Evolutionary conservation across 2,113 vertebrate species (phyloP).

Genomic region (Toxotes chatareus): DNA sequence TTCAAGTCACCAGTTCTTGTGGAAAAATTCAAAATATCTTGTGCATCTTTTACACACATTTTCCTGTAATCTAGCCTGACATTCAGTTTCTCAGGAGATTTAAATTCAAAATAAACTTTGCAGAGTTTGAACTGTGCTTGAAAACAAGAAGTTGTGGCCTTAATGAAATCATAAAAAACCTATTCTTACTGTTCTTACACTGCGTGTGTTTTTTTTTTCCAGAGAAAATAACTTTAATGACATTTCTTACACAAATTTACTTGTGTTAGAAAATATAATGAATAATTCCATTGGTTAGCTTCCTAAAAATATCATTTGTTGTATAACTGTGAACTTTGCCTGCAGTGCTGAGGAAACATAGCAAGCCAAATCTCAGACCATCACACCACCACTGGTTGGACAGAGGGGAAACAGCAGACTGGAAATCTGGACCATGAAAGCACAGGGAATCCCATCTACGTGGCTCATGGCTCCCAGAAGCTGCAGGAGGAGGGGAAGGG

Average conservation of each 20-base stretch:
- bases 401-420: conserved; percentile 40
- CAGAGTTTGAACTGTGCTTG: conserved; percentile 5
- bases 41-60: conserved; percentile 6
- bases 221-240: not conserved
- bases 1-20: not conserved
- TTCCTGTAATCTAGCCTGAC: not conserved
- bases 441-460: conserved; percentile 79
- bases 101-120: conserved; percentile 27
- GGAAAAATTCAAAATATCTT: not conserved
- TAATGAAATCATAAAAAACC: not conserved
- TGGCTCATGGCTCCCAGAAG: conserved; percentile 66
- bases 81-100: not conserved
- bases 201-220: not conserved
- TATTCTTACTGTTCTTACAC: not conserved
- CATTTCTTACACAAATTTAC: not conserved
- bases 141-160: conserved; percentile 9
- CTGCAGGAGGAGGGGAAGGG: conserved; percentile 29
- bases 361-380: conserved; percentile 23
- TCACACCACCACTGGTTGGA: conserved; percentile 4
- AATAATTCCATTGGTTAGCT: not conserved
- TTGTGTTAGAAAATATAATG: not conserved
- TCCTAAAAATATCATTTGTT: not conserved
- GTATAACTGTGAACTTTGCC: conserved; percentile 6
- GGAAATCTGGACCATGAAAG: conserved; percentile 64
- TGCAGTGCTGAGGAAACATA: conserved; percentile 8